These are phyloP conservation scores for Drosophila watanabei DNA, from an alignment of 1,140 invertebrate genomes.

Conservation along the genomic window DNA sequence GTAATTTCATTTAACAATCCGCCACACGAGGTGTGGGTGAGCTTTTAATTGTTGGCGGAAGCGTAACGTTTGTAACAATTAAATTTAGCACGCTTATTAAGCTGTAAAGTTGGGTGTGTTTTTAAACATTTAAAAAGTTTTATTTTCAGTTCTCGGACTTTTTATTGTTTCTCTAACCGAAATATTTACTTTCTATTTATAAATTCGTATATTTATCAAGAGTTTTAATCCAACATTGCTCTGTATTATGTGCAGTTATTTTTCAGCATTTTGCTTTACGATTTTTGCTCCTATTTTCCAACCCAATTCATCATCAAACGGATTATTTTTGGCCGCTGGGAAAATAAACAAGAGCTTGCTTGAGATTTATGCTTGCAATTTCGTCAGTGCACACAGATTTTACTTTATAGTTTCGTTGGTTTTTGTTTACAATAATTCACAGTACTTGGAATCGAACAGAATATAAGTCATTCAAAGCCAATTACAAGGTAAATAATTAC, in stretches of 20 bases:
- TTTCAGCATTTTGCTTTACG: conserved; percentile 23
- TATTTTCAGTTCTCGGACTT: too few relatives aligned
- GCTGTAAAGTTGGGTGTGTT: background rate
- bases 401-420: conserved; percentile 27
- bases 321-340: conserved; percentile 22
- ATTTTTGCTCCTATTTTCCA: conserved; percentile 16
- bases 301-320: conserved; percentile 52
- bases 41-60: conserved; percentile 28
- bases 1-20: conserved; percentile 49
- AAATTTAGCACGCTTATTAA: conserved; percentile 6
- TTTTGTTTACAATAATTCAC: conserved; percentile 36
- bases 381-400: conserved; percentile 20
- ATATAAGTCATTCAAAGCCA: conserved; percentile 23
- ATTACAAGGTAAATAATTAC: conserved; percentile 28
- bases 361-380: conserved; percentile 28
- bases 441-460: conserved; percentile 18
- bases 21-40: conserved; percentile 11
- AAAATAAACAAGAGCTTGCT: conserved; percentile 45
- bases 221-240: conserved; percentile 21
- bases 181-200: conserved; percentile 8
- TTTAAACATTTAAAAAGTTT: background rate
- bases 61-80: conserved; percentile 12
- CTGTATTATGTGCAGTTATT: conserved; percentile 44
- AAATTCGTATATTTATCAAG: conserved; percentile 20
- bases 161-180: background rate